Evolutionary conservation across 1,140 invertebrate species (phyloP), one percentile per base, ranked within the genome.

Genomic region (Nasonia giraulti): DNA sequence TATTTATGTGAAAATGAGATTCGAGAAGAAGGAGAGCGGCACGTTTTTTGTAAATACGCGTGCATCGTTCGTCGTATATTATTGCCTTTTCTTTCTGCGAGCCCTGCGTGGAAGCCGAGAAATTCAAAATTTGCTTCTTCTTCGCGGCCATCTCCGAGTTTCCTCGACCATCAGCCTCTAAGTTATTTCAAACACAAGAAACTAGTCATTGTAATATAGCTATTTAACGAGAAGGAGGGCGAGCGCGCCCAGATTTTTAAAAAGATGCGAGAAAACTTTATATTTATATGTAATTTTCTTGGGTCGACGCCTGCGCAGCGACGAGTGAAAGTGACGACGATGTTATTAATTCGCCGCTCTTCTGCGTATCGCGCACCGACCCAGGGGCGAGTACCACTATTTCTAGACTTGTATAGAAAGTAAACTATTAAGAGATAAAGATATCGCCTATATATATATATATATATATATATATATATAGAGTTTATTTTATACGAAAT

Each of bases 401-500:
- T 88, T 89, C 87, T 90, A 89, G 87, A 88, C 89, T 85, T 91
- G 89, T 91, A 92, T 90, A 91, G 88, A 91, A 91, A 91, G 37
- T 89, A 87, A 88, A 89, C 74, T 88, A 89, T 83, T 90, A 91
- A 84, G 86, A 89, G 85, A 90, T 86, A 88, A 74, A 90, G 80
- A 90, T 89, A 87, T 91, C 86, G 86, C 86, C 86, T 89, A 92
- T 91, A 90, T 89, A 92, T 73, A 85, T 85, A 88, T 27, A 91
- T n/a, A n/a, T n/a, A n/a, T 89, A 88, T 86, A 88, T 27, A 27
- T 27, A 83, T 83, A 85, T 73, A 85, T 85, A 88, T 27, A 91
- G 86, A 92, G 88, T 92, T 91, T 89, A 92, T 93, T 93, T 93
- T 93, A 92, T 92, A 93, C 88, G 87, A 91, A 92, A 92, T 92